Conservation (phyloP, 2,888 invertebrate genomes). For the Anarsia innoxiella region DNA sequence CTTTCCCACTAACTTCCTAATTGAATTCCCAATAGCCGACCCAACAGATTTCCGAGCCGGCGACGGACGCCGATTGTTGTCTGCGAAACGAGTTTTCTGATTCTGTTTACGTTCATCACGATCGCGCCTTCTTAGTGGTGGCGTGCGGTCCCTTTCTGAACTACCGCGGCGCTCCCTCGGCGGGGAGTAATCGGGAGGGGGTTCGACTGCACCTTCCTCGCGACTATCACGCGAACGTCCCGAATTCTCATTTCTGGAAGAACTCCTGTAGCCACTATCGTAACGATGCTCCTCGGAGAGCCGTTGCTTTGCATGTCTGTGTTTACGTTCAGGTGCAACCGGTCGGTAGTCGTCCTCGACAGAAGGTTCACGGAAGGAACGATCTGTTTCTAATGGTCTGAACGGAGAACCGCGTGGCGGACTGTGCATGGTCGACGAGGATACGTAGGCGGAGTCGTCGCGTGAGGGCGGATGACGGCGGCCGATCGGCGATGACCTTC, state of each 20-base stretch:
- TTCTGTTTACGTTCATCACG: conserved; percentile 75
- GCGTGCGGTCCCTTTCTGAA: conserved; percentile 60
- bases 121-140: conserved; percentile 61
- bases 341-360: conserved; percentile 70
- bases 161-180: conserved; percentile 67
- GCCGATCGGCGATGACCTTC: conserved; percentile 55
- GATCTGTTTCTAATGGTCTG: conserved; percentile 59
- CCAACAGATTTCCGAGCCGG: conserved; percentile 72
- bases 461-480: conserved; percentile 69
- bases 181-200: conserved; percentile 83
- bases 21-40: conserved; percentile 83
- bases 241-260: conserved; percentile 71
- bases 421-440: conserved; percentile 73
- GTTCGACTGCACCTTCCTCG: conserved; percentile 74
- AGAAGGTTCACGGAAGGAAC: conserved; percentile 66
- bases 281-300: conserved; percentile 68
- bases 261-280: conserved; percentile 75
- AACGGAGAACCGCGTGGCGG: conserved; percentile 72
- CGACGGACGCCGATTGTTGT: conserved; percentile 53
- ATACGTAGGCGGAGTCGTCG: conserved; percentile 75
- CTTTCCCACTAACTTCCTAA: conserved; percentile 87
- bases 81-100: conserved; percentile 83
- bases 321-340: conserved; percentile 80
- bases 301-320: conserved; percentile 70
- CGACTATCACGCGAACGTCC: conserved; percentile 64